These are phyloP conservation scores for Campaea margaritaria DNA, from an alignment of 2,888 invertebrate genomes.

Conservation along the genomic window DNA sequence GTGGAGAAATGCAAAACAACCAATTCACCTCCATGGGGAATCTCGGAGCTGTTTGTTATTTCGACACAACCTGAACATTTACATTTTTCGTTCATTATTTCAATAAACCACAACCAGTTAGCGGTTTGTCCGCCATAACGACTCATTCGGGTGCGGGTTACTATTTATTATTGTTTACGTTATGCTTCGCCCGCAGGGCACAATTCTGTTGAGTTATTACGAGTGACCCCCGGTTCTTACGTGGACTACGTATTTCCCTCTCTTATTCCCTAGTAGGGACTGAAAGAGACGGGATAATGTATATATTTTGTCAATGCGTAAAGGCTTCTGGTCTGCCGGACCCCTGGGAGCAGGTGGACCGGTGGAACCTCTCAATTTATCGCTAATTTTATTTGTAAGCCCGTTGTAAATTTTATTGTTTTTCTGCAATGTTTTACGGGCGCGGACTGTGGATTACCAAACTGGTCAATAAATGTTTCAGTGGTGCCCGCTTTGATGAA, in stretches of 20 bases:
- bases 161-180: constrained; percentile 71
- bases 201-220: constrained; percentile 78
- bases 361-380: constrained; percentile 76
- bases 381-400: constrained; percentile 75
- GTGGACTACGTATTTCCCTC: constrained; percentile 27
- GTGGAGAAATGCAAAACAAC: too few relatives aligned
- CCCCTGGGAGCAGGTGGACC: constrained; percentile 68
- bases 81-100: constrained; percentile 21
- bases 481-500: background rate
- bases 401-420: constrained; percentile 63
- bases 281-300: constrained; percentile 10
- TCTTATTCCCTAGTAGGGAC: background rate
- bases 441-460: constrained; percentile 23
- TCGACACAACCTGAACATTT: constrained; percentile 1
- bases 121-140: constrained; percentile 56
- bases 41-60: background rate
- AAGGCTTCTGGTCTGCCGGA: constrained; percentile 38
- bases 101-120: constrained; percentile 40
- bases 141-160: constrained; percentile 69
- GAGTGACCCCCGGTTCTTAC: constrained; percentile 61
- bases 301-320: background rate
- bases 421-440: constrained; percentile 43
- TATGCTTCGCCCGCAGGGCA: constrained; percentile 69
- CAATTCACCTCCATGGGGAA: background rate
- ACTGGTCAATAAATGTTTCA: constrained; percentile 19